phyloP scores from a whole-genome alignment of 1,140 invertebrate species.

The Zophobas atratus region DNA sequence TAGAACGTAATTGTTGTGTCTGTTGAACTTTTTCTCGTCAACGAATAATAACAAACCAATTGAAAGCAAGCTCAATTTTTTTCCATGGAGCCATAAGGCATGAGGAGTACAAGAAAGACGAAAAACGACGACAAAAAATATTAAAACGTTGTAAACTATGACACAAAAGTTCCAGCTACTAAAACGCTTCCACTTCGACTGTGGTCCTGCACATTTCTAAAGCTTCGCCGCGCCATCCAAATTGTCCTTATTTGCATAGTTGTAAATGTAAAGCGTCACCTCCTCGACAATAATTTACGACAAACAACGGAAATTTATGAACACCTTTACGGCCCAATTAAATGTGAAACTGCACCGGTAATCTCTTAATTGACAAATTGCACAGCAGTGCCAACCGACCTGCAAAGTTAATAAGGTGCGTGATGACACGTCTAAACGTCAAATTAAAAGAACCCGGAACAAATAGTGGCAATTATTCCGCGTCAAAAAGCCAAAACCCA shows the following conservation, averaged over 20 bases:
- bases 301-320: not conserved
- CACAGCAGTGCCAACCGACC: constrained; percentile 1
- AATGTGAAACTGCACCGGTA: constrained; percentile 20
- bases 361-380: constrained; percentile 34
- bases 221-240: too few relatives aligned
- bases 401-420: constrained; percentile 28
- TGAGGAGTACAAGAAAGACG: too few relatives aligned
- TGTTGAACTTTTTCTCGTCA: too few relatives aligned
- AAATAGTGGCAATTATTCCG: not conserved
- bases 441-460: constrained; percentile 12
- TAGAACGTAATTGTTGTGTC: too few relatives aligned
- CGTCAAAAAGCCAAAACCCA: not conserved
- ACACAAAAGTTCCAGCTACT: too few relatives aligned
- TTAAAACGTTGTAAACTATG: too few relatives aligned
- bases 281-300: not conserved
- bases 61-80: too few relatives aligned
- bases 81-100: too few relatives aligned
- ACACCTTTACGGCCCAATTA: constrained; percentile 4
- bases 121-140: too few relatives aligned
- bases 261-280: not conserved
- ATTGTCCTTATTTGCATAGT: not conserved
- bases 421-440: constrained; percentile 21
- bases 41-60: too few relatives aligned
- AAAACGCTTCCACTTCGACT: too few relatives aligned
- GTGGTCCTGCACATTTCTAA: too few relatives aligned